These are phyloP conservation scores for Salticus scenicus DNA, from an alignment of 2,888 invertebrate genomes.

Conservation along the genomic window DNA sequence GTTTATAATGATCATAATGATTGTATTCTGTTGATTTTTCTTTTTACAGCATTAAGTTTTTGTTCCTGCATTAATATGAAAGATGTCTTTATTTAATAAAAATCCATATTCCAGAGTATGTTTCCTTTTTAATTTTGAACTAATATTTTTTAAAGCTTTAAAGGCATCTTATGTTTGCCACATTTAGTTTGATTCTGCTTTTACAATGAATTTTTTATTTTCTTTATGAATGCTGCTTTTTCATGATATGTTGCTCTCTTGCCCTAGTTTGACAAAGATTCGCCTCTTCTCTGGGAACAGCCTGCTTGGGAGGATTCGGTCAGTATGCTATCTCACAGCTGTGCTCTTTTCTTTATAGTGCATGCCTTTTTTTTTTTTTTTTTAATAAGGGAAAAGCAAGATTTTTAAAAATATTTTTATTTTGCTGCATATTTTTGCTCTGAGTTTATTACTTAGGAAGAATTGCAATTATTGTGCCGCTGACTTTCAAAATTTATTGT, in stretches of 20 bases:
- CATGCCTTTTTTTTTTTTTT: constrained; percentile 35
- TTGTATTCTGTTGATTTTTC: no score
- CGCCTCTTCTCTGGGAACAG: constrained; percentile 70
- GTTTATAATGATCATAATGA: no score
- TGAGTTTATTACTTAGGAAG: no score
- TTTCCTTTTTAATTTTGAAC: not conserved
- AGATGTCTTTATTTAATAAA: no score
- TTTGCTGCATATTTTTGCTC: constrained; percentile 4
- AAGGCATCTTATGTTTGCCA: not conserved
- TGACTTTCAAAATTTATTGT: no score
- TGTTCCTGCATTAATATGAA: no score
- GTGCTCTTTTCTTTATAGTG: constrained; percentile 41
- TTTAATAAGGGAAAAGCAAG: constrained; percentile 36
- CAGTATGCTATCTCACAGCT: constrained; percentile 50
- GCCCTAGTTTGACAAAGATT: constrained; percentile 70
- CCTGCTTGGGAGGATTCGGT: constrained; percentile 70
- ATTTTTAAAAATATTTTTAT: constrained; percentile 22
- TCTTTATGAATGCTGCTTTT: not conserved
- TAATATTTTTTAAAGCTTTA: not conserved
- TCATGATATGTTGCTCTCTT: constrained; percentile 40
- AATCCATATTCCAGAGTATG: no score
- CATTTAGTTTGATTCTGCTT: not conserved
- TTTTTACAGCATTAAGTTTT: no score
- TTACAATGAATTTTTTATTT: not conserved
- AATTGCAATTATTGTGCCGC: no score